A percentile compares a stretch with the other conserved stretches of the same genome.
These are phyloP conservation scores for Jordanella pulchra DNA, from an alignment of 2,797 vertebrate species.

Conservation along the genomic window DNA sequence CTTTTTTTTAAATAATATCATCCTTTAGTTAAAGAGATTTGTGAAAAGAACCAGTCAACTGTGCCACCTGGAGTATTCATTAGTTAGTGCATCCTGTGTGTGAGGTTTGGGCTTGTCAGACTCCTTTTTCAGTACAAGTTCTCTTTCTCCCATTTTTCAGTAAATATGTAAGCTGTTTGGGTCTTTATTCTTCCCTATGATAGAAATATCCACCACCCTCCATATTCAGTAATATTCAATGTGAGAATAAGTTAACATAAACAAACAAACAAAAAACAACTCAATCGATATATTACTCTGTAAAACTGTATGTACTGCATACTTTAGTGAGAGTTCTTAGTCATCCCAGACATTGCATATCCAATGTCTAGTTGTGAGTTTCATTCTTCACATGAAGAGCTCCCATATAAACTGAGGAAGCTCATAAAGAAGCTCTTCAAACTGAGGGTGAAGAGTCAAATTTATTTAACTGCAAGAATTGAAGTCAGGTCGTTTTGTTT, in stretches of 20 bases:
- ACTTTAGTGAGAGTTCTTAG: too few relatives aligned
- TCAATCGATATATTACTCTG: too few relatives aligned
- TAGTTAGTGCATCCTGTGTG: background rate
- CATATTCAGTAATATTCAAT: background rate
- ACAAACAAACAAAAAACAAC: too few relatives aligned
- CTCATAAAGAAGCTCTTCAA: too few relatives aligned
- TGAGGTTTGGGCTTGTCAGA: background rate
- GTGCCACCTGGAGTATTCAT: background rate
- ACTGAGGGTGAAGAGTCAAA: too few relatives aligned
- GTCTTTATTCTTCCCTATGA: background rate
- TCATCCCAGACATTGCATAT: too few relatives aligned
- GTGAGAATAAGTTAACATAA: background rate
- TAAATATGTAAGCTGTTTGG: background rate
- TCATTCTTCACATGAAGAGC: too few relatives aligned
- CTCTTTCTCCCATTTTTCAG: background rate
- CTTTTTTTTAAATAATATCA: background rate
- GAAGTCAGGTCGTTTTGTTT: too few relatives aligned
- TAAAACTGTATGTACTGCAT: too few relatives aligned
- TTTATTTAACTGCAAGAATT: too few relatives aligned
- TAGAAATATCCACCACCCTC: background rate
- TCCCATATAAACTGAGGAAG: too few relatives aligned
- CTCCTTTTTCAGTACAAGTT: background rate
- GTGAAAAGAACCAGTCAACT: background rate
- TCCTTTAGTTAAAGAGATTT: background rate
- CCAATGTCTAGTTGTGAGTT: too few relatives aligned